Conservation (phyloP, 2,888 invertebrate species). For the Nymphalis c-album region DNA sequence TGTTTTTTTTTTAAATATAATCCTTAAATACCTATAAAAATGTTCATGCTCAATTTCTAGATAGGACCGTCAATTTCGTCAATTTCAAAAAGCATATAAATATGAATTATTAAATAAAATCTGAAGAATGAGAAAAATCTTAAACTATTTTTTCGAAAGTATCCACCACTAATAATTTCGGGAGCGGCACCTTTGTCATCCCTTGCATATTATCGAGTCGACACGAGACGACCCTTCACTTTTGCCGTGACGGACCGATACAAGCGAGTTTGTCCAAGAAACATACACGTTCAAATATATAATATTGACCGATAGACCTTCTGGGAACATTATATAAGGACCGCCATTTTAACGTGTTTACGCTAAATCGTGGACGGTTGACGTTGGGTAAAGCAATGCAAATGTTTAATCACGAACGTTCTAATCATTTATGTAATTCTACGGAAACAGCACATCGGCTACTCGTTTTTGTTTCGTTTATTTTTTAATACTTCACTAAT, state of each 20-base stretch:
- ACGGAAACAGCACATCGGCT: conserved; percentile 45
- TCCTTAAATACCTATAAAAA: too few species aligned
- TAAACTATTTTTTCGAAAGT: too few species aligned
- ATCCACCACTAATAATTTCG: neutral
- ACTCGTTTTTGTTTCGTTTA: conserved; percentile 20
- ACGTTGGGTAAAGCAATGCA: conserved; percentile 51
- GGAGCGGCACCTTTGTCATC: conserved; percentile 52
- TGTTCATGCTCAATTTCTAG: too few species aligned
- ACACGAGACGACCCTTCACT: conserved; percentile 45
- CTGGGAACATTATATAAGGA: conserved; percentile 55
- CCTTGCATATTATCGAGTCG: conserved; percentile 56
- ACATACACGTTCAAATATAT: conserved; percentile 36
- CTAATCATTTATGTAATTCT: conserved; percentile 70
- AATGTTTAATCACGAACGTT: conserved; percentile 55
- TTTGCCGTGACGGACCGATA: conserved; percentile 55
- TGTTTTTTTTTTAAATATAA: too few species aligned
- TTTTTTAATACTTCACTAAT: conserved; percentile 13
- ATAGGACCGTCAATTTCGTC: too few species aligned
- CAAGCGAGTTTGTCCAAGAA: conserved; percentile 51
- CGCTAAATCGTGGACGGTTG: conserved; percentile 55
- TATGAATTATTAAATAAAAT: neutral
- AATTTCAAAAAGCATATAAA: neutral
- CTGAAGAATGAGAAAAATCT: neutral
- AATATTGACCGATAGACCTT: conserved; percentile 67
- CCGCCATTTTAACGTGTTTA: conserved; percentile 60